These are phyloP conservation scores for Syngnathus acus DNA, from an alignment of 2,797 vertebrate genomes.

Conservation along the genomic window DNA sequence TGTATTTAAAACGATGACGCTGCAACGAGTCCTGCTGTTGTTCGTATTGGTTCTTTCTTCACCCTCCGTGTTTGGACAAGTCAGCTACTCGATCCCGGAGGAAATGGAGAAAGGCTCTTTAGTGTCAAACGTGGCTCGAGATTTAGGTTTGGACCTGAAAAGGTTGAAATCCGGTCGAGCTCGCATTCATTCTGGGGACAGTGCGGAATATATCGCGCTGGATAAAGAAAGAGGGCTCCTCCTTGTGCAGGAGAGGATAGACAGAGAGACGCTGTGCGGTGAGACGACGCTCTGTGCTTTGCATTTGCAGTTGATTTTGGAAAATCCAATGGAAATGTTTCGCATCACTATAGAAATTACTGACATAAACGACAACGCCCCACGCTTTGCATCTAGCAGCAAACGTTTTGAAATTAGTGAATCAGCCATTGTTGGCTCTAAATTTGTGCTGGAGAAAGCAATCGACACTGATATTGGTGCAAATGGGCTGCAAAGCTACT, in stretches of 20 bases:
- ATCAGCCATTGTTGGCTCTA: conserved; percentile 34
- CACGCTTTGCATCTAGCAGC: conserved; percentile 35
- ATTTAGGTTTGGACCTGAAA: conserved; percentile 47
- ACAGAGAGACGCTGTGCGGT: conserved; percentile 46
- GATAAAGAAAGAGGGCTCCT: conserved; percentile 52
- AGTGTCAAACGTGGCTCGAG: conserved; percentile 44
- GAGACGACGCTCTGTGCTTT: conserved; percentile 51
- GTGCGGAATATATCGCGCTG: conserved; percentile 38
- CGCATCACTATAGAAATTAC: conserved; percentile 53
- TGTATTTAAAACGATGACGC: conserved; percentile 31
- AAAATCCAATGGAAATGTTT: conserved; percentile 58
- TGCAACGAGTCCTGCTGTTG: conserved; percentile 36
- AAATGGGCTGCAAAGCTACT: conserved; percentile 55
- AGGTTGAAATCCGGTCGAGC: conserved; percentile 38
- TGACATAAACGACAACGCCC: conserved; percentile 61
- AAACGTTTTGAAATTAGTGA: conserved; percentile 57
- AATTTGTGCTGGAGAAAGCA: conserved; percentile 53
- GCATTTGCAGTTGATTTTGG: conserved; percentile 55
- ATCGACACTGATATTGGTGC: conserved; percentile 47
- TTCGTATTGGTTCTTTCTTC: conserved; percentile 26
- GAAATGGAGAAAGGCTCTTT: conserved; percentile 52
- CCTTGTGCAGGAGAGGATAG: conserved; percentile 45
- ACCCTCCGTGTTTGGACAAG: conserved; percentile 26
- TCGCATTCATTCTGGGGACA: conserved; percentile 41
- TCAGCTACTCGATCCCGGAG: conserved; percentile 52